Base-by-base conservation (phyloP, 2,888 invertebrate genomes). In the Cactoblastis cactorum region DNA sequence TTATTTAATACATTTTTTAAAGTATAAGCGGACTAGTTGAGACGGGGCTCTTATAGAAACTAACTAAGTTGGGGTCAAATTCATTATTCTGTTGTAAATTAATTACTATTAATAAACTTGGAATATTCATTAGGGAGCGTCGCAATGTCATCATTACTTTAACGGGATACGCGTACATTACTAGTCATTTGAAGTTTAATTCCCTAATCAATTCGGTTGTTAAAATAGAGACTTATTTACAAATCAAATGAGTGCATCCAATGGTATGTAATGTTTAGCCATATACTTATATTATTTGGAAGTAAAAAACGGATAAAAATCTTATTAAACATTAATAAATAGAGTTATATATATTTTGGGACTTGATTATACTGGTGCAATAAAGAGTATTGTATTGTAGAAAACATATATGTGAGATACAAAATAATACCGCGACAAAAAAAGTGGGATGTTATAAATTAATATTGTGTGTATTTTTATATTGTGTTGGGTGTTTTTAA, bases 121-220 rank as follows among this genome's bases (percentile, higher is more conserved):
- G 54, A 54, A 57, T 57, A 53, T 55, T 55, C 52, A 58, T 58
- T 41, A 46, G 39, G 3, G 37, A 50, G 49, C 41, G 11, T 19
- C 52, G 55, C 54, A 53, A 50, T 55, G 55, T 55, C 52, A 56
- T 57, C 39, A 45, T 54, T 37, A 14, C 8, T 18, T 35, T 19
- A 46, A 34, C 22, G 19, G 32, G 32, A 33, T 49, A 52, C 28
- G 24, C 32, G 15, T 37, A 43, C 24, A 35, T 41, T 51, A 17
- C 8, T 15, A 28, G 8, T 28, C 9, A 9, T 22, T 46, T 35
- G 34, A 46, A 46, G 22, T 35, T 46, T 46, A 34, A 34, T 46
- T 35, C 12, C 46, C 34, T 8, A 32, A 28, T 17, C 15, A 37
- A 37, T 37, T 37, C 17, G 9, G 14, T 37, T 37, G 9, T 11